Conservation (phyloP, 2,888 invertebrate species). For the Conomelus anceps region DNA sequence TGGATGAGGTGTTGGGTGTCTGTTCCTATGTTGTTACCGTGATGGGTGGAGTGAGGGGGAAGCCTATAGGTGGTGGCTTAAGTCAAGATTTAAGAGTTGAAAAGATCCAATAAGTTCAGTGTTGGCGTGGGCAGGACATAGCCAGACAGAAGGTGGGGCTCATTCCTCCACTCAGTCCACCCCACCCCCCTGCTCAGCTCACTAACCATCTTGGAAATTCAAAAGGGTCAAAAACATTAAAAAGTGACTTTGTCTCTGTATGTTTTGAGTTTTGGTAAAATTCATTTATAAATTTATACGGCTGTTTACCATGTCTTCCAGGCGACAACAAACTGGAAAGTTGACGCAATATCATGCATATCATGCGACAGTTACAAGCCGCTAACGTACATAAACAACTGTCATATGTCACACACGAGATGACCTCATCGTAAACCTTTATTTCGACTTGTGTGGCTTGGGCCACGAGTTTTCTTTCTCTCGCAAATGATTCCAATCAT, state of each 20-base stretch:
- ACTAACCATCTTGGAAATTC: neutral
- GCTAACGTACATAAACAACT: neutral
- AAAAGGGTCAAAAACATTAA: constrained; percentile 3
- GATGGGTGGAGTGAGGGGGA: neutral
- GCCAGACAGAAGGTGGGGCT: neutral
- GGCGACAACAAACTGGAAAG: neutral
- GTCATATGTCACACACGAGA: neutral
- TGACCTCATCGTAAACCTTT: neutral
- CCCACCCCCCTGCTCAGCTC: neutral
- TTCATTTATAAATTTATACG: neutral
- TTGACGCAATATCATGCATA: neutral
- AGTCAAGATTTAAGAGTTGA: constrained; percentile 2
- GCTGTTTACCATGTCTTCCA: neutral
- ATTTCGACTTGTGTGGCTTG: neutral
- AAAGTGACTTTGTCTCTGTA: neutral
- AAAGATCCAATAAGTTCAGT: constrained; percentile 5
- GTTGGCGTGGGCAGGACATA: neutral
- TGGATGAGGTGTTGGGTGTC: neutral
- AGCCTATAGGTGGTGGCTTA: neutral
- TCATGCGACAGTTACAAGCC: neutral
- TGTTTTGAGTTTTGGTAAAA: neutral
- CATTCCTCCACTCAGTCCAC: neutral
- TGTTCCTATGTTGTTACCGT: neutral
- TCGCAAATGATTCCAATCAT: neutral
- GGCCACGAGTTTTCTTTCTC: neutral